A percentile compares a stretch with the other conserved stretches of the same genome.
phyloP scores from a whole-genome alignment of 1,140 invertebrate species.

The Riptortus pedestris region DNA sequence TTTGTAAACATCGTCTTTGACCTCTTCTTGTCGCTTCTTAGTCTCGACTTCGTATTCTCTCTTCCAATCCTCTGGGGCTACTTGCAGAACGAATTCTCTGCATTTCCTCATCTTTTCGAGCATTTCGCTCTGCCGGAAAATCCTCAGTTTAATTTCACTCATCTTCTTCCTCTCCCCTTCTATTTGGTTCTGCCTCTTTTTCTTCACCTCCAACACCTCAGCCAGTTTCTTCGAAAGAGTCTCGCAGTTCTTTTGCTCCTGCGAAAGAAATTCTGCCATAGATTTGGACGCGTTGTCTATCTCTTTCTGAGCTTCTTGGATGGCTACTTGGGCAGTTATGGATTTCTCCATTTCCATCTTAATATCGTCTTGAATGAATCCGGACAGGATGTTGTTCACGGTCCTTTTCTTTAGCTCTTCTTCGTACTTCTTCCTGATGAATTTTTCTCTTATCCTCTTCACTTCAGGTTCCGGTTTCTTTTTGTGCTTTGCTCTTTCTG shows the following conservation, averaged over 20 bases:
- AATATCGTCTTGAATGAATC: neutral
- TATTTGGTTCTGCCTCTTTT: neutral
- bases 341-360: neutral
- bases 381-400: neutral
- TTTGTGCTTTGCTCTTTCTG: neutral
- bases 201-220: neutral
- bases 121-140: neutral
- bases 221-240: neutral
- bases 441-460: neutral
- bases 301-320: neutral
- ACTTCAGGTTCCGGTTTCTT: neutral
- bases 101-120: neutral
- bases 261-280: neutral
- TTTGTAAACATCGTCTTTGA: neutral
- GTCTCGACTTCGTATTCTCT: neutral
- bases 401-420: neutral
- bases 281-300: neutral
- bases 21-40: neutral
- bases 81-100: conserved; percentile 1
- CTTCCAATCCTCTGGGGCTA: conserved; percentile 1
- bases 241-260: neutral
- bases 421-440: conserved; percentile 2
- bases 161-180: conserved; percentile 3
- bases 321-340: neutral
- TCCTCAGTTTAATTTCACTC: conserved; percentile 9